Percentiles rank a stretch among this genome's conserved stretches.
Evolutionary conservation across 2,797 vertebrate species (phyloP).

Genomic region (Schizopygopsis malacanthus): DNA sequence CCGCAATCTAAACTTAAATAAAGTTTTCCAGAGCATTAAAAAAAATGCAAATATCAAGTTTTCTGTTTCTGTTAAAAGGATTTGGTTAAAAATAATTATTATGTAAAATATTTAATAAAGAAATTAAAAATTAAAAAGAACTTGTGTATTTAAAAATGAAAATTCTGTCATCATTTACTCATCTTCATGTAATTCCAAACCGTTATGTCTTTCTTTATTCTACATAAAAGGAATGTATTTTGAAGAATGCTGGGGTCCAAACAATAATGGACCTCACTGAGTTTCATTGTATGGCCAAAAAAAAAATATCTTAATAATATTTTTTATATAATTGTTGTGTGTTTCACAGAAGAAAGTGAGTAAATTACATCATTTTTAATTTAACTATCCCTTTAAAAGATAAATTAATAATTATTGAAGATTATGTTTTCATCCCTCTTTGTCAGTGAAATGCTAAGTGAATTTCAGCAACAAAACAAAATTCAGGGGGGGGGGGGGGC

Average conservation of each 20-base stretch:
- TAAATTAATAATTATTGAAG: background rate
- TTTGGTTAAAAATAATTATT: no score
- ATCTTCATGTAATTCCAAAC: no score
- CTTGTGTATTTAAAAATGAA: no score
- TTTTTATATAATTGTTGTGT: no score
- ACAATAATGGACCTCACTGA: background rate
- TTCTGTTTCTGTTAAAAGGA: background rate
- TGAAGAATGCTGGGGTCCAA: background rate
- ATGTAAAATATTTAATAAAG: no score
- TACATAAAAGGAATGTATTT: slow-evolving; percentile 3
- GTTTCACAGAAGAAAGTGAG: background rate
- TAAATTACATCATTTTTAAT: background rate
- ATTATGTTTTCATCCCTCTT: background rate
- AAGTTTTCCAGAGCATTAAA: no score
- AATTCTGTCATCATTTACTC: background rate
- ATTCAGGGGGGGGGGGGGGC: no score
- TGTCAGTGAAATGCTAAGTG: background rate
- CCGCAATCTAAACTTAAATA: no score
- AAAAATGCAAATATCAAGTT: no score
- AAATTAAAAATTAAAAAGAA: no score
- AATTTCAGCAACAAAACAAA: background rate
- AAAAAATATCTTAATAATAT: no score
- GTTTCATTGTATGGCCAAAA: background rate
- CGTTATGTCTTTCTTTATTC: background rate
- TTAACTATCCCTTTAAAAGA: background rate